Evolutionary conservation across 2,888 invertebrate genomes (phyloP).

Genomic region (Bugula neritina): DNA sequence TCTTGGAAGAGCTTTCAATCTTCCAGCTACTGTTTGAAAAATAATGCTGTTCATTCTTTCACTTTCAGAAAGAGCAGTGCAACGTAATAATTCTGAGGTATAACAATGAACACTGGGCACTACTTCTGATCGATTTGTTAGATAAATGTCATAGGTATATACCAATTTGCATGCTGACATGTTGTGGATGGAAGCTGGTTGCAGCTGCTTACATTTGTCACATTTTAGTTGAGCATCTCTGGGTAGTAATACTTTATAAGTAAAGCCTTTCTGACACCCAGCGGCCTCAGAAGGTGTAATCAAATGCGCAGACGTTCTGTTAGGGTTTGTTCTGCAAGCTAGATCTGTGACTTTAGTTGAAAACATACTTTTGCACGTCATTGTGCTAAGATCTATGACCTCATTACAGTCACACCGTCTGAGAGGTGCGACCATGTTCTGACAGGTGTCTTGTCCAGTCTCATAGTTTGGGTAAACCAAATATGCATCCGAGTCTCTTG

Average conservation of each 20-base stretch:
- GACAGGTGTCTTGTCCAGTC: conserved; percentile 6
- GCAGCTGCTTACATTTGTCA: neutral
- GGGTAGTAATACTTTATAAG: neutral
- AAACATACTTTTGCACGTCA: no score
- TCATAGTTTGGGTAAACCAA: neutral
- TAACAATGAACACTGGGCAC: neutral
- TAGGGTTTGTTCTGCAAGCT: no score
- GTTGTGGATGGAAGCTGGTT: neutral
- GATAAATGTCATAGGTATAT: neutral
- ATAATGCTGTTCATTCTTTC: neutral
- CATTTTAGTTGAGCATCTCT: neutral
- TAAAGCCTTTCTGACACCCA: neutral
- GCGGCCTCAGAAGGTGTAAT: neutral
- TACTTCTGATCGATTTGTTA: neutral
- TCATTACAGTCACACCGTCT: neutral
- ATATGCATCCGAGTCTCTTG: neutral
- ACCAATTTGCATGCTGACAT: neutral
- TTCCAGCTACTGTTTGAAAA: neutral
- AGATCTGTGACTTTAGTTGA: no score
- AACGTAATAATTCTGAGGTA: neutral
- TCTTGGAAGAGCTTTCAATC: neutral
- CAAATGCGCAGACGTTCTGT: no score
- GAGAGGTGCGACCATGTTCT: neutral
- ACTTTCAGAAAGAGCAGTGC: neutral
- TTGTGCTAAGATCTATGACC: neutral